Evolutionary conservation across 2,888 invertebrate genomes (phyloP), one percentile per base, ranked within the genome.

Genomic region (Cancer borealis): DNA sequence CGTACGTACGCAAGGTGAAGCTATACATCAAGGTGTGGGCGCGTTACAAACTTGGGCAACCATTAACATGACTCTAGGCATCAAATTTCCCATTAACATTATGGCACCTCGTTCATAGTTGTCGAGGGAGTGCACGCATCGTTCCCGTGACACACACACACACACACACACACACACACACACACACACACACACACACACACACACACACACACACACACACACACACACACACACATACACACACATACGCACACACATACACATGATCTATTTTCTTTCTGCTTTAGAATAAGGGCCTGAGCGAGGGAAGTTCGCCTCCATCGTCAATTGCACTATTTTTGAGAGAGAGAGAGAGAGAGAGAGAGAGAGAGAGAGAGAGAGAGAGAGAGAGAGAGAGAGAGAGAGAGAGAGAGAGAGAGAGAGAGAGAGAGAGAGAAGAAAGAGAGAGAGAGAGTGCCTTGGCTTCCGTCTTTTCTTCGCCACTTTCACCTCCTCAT

Each of bases 161-260:
- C 79, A 30, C 30, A 84, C 79, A 26, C 30, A 66, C 66, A 66
- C 66, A 66, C 66, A 66, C 66, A 66, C 66, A 66, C 66, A 66
- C 10, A 66, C 66, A 91, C 66, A 66, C 91, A 39, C 66, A 90
- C 90, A 90, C 47, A 26, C 21, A 49, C 49, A 54, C 47, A 46
- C 49, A 88, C 88, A 88, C 88, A 88, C 88, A 47, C 88, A 88
- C 88, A 88, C 88, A 47, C 88, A 88, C 88, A 88, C 88, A 47
- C 47, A 88, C 88, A 47, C 88, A 47, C 88, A 88, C 88, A 88
- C 88, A 88, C 88, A 88, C 88, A 49, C 47, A 88, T n/a, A 88
- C 88, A 47, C 46, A 88, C 88, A 88, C 88, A 88, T 46, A 88
- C 88, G 46, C 88, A 88, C 88, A 88, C 88, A 88, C 88, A 88